Percentiles rank a stretch among this genome's conserved stretches.
phyloP scores from a whole-genome alignment of 2,888 invertebrate genomes.

The Luffia ferchaultella region DNA sequence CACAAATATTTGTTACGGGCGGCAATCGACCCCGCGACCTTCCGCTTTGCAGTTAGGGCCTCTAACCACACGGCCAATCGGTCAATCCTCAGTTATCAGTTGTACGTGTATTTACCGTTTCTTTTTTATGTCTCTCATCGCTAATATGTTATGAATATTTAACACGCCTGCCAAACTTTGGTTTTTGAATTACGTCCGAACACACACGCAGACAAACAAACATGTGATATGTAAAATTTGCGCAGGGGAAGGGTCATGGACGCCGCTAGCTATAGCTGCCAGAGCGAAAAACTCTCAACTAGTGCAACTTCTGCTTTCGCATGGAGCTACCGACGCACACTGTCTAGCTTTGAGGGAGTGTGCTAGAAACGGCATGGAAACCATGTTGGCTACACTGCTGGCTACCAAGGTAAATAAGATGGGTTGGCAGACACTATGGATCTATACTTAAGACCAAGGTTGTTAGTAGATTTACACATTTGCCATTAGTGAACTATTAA shows the following conservation, averaged over 20 bases:
- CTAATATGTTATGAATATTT: no score
- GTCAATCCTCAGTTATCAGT: no score
- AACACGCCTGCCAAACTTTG: no score
- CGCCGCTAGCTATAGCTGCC: slow-evolving; percentile 48
- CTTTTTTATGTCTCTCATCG: no score
- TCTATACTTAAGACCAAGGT: background rate
- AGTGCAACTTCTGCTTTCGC: slow-evolving; percentile 78
- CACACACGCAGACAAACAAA: no score
- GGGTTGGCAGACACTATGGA: background rate
- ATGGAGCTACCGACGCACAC: slow-evolving; percentile 89
- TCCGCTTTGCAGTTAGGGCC: no score
- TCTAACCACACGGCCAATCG: no score
- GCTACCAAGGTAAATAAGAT: slow-evolving; percentile 86
- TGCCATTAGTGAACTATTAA: background rate
- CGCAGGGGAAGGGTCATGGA: slow-evolving; percentile 33
- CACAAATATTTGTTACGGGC: no score
- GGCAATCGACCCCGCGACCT: no score
- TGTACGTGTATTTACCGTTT: no score
- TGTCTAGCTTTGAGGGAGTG: slow-evolving; percentile 83
- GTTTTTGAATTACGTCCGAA: no score
- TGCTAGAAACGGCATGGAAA: slow-evolving; percentile 76
- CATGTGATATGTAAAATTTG: no score
- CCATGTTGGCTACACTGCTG: slow-evolving; percentile 81
- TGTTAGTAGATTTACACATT: background rate
- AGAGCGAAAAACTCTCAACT: slow-evolving; percentile 66